Conservation (phyloP, 2,888 invertebrate genomes). For the Zygogramma bicolorata region DNA sequence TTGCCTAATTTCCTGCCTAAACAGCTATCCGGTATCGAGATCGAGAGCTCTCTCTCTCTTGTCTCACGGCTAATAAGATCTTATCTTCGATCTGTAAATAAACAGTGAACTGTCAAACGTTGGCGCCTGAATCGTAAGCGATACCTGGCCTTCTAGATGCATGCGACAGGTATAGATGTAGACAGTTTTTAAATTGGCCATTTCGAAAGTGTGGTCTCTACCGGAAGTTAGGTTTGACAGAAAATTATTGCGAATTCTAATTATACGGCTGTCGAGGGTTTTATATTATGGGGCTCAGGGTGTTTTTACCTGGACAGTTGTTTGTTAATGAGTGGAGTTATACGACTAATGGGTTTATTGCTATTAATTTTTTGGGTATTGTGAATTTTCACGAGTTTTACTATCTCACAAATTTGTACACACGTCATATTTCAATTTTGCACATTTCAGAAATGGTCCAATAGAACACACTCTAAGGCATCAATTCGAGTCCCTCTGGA, state of each 20-base stretch:
- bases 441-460: too few relatives aligned
- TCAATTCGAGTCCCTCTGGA: too few relatives aligned
- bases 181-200: slow-evolving; percentile 40
- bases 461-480: too few relatives aligned
- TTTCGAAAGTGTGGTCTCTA: slow-evolving; percentile 30
- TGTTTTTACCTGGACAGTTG: slow-evolving; percentile 34
- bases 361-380: background rate
- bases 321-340: slow-evolving; percentile 6
- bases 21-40: slow-evolving; percentile 23
- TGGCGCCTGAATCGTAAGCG: slow-evolving; percentile 57
- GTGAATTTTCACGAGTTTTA: background rate
- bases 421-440: too few relatives aligned
- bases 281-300: slow-evolving; percentile 6
- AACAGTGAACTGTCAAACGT: slow-evolving; percentile 58
- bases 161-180: slow-evolving; percentile 50
- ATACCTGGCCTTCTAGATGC: slow-evolving; percentile 46
- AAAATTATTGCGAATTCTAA: slow-evolving; percentile 31
- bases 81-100: slow-evolving; percentile 56
- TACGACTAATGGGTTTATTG: background rate
- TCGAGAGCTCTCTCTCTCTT: slow-evolving; percentile 29
- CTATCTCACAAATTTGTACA: background rate
- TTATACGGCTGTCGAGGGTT: slow-evolving; percentile 22
- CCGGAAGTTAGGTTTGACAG: slow-evolving; percentile 53
- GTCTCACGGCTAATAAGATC: slow-evolving; percentile 46
- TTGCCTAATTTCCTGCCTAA: slow-evolving; percentile 20